Evolutionary conservation across 2,113 vertebrate species (phyloP).

Genomic region (Python bivittatus): DNA sequence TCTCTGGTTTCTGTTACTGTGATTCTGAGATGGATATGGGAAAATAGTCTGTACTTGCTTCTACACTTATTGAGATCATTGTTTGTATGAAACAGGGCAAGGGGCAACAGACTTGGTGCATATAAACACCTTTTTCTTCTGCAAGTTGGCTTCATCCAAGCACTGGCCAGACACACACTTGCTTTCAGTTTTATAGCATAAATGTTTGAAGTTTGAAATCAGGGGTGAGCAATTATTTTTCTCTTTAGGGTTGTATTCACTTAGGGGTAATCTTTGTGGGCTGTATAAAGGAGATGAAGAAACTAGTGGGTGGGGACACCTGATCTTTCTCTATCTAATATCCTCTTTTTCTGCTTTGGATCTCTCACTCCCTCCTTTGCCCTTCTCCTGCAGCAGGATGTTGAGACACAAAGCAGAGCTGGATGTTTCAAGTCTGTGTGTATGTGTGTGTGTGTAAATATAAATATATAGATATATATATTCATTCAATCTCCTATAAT

Average conservation of each 20-base stretch:
- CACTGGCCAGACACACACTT: not conserved
- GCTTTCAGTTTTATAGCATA: not conserved
- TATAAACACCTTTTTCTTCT: not conserved
- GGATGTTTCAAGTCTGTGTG: not conserved
- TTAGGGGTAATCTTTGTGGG: not conserved
- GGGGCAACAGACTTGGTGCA: not conserved
- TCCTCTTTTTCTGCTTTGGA: not conserved
- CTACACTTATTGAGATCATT: not conserved
- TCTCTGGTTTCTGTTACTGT: fast-evolving
- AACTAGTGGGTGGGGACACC: not conserved
- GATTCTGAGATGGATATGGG: not conserved
- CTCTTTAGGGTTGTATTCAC: not conserved
- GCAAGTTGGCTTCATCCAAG: not conserved
- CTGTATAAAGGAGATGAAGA: not conserved
- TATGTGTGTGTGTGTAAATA: not conserved
- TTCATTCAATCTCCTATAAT: not conserved
- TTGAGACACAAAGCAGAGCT: not conserved
- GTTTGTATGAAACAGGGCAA: not conserved
- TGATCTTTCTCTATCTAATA: not conserved
- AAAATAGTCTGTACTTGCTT: not conserved
- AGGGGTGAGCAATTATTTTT: not conserved
- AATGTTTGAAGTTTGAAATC: not conserved
- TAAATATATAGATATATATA: not conserved
- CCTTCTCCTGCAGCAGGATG: too few species aligned
- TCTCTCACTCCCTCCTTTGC: not conserved